Percentiles rank a stretch among this genome's conserved stretches.
These are phyloP conservation scores for Melieria picta DNA, from an alignment of 2,888 invertebrate species.

Conservation along the genomic window DNA sequence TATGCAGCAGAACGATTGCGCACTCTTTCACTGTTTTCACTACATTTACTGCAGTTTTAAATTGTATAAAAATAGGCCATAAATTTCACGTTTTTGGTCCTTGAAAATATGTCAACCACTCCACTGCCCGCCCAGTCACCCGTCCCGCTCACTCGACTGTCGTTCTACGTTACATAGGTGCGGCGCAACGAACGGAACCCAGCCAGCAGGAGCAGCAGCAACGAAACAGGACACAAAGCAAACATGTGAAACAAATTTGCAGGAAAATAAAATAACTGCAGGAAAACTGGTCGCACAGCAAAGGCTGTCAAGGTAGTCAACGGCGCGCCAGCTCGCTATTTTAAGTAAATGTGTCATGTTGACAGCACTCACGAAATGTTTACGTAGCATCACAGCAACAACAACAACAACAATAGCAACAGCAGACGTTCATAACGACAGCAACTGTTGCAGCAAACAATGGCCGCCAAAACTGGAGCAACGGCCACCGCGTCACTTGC, in stretches of 20 bases:
- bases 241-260: neutral
- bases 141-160: neutral
- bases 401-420: neutral
- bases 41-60: neutral
- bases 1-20: neutral
- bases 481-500: too few species aligned
- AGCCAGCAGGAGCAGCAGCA: conserved; percentile 15
- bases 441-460: neutral
- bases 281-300: neutral
- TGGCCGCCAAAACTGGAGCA: neutral
- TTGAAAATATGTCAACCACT: neutral
- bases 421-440: neutral
- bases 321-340: conserved; percentile 6
- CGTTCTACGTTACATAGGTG: conserved; percentile 2
- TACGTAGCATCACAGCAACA: conserved; percentile 2
- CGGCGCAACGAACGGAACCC: conserved; percentile 3
- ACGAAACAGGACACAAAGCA: conserved; percentile 1
- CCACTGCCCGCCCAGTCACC: too few species aligned
- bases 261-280: neutral
- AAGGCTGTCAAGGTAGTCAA: conserved; percentile 25
- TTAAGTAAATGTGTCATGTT: conserved; percentile 35
- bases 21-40: neutral
- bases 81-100: conserved; percentile 4
- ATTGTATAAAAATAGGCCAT: neutral
- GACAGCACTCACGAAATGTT: conserved; percentile 35